These are phyloP conservation scores for Camelus dromedarius DNA, from an alignment of 2,113 vertebrate genomes.

Conservation along the genomic window DNA sequence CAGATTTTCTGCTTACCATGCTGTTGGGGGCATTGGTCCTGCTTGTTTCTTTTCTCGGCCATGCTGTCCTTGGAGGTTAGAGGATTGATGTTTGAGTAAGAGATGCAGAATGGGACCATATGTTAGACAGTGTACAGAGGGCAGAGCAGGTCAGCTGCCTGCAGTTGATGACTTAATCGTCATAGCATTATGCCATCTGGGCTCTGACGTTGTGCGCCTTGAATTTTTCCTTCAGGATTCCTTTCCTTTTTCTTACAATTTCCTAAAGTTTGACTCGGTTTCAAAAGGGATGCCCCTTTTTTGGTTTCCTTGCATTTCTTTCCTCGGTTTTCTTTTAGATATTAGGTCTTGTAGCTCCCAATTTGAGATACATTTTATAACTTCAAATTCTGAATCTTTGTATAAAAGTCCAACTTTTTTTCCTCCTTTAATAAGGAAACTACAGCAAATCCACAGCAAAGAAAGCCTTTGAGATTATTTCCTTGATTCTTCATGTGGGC, in stretches of 20 bases:
- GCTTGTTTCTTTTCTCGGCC: not conserved
- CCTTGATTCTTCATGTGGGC: not conserved
- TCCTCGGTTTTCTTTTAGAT: constrained; percentile 9
- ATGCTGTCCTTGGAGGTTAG: constrained; percentile 45
- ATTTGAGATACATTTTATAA: not conserved
- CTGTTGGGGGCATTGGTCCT: not conserved
- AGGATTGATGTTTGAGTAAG: constrained; percentile 56
- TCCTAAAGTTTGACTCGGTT: not conserved
- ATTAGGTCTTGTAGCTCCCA: not conserved
- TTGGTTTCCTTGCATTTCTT: not conserved
- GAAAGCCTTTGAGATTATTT: not conserved
- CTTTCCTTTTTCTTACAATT: not conserved
- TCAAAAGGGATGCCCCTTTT: not conserved
- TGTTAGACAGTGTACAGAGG: constrained; percentile 43
- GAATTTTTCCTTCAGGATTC: not conserved
- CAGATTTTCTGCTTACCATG: not conserved
- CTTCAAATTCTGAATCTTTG: not conserved
- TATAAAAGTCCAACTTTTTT: not conserved
- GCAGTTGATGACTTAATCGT: constrained; percentile 63
- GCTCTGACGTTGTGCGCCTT: not conserved
- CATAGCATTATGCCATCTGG: constrained; percentile 26
- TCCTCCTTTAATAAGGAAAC: not conserved
- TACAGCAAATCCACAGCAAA: not conserved
- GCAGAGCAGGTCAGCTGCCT: constrained; percentile 39
- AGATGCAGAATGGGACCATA: constrained; percentile 57